Conservation (phyloP, 2,113 vertebrate species). For the Pimephales promelas region DNA sequence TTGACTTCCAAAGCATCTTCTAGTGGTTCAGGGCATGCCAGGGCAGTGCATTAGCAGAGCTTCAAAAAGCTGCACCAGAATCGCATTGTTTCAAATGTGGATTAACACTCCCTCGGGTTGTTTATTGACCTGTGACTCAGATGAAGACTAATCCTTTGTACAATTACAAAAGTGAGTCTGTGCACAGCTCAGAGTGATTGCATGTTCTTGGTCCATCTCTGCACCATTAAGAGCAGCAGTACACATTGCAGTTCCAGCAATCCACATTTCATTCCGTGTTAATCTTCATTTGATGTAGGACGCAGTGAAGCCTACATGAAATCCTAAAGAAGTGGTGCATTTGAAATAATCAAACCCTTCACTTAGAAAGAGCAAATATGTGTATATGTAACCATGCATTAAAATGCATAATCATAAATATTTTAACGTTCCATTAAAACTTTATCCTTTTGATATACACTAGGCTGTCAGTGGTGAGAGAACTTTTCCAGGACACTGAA, state of each 20-base stretch:
- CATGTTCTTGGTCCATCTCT: slow-evolving; percentile 20
- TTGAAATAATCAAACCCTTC: not conserved
- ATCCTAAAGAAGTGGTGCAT: not conserved
- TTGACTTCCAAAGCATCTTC: slow-evolving; percentile 7
- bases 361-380: not conserved
- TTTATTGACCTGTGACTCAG: slow-evolving; percentile 48
- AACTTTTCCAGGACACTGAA: not conserved
- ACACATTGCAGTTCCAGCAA: not conserved
- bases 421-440: not conserved
- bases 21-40: not conserved
- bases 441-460: not conserved
- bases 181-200: slow-evolving; percentile 50
- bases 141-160: slow-evolving; percentile 51
- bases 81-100: slow-evolving; percentile 48
- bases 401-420: not conserved
- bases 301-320: not conserved
- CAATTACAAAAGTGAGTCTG: slow-evolving; percentile 44
- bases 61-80: not conserved
- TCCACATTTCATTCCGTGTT: not conserved
- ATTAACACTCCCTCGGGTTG: slow-evolving; percentile 52
- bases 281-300: not conserved
- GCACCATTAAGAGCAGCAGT: slow-evolving; percentile 8
- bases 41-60: slow-evolving; percentile 5
- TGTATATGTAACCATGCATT: not conserved
- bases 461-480: not conserved